These are phyloP conservation scores for Paradisaea rubra DNA, from an alignment of 2,113 vertebrate genomes.

Conservation along the genomic window DNA sequence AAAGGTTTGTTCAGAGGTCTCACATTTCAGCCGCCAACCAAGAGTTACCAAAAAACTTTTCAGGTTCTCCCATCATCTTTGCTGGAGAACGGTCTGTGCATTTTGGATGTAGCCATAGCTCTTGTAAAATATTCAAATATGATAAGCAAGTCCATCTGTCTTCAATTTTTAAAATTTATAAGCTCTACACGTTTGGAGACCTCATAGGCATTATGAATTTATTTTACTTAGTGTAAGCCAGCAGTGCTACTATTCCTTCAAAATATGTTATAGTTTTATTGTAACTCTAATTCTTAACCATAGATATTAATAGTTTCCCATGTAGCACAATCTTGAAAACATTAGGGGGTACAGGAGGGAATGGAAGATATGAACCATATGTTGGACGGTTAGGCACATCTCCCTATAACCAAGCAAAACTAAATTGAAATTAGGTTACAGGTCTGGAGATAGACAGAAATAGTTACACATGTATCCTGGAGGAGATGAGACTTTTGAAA, in stretches of 20 bases:
- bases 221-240: constrained; percentile 49
- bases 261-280: constrained; percentile 68
- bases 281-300: constrained; percentile 59
- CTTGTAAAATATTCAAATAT: constrained; percentile 7
- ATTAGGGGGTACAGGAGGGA: constrained; percentile 50
- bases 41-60: neutral
- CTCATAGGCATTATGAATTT: constrained; percentile 47
- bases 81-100: neutral
- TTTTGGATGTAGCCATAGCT: neutral
- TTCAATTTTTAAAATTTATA: neutral
- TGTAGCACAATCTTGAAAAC: constrained; percentile 70
- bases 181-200: neutral
- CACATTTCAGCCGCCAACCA: neutral
- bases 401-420: neutral
- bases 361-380: constrained; percentile 59
- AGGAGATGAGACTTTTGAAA: neutral
- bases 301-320: constrained; percentile 64
- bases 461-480: neutral
- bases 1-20: neutral
- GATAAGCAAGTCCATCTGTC: neutral
- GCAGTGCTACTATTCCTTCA: constrained; percentile 57
- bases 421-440: constrained; percentile 1
- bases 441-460: constrained; percentile 3
- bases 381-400: neutral
- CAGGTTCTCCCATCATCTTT: neutral